Conservation (phyloP, 2,888 invertebrate species). For the Limnephilus marmoratus region DNA sequence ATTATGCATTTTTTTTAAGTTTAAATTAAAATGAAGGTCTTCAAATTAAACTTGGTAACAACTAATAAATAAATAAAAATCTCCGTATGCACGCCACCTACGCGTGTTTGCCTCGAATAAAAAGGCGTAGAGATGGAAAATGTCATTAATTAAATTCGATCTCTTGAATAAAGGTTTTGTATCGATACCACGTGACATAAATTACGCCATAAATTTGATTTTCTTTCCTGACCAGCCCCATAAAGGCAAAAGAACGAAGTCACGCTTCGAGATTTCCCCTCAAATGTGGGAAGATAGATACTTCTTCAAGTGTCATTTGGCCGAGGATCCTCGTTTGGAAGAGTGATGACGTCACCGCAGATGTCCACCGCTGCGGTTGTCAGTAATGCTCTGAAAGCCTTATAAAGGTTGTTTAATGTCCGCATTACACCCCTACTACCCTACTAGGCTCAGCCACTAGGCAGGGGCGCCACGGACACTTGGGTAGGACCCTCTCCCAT, state of each 20-base stretch:
- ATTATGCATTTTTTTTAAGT: too few species aligned
- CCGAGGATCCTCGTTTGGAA: slow-evolving; percentile 22
- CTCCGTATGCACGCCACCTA: neutral
- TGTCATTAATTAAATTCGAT: neutral
- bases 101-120: neutral
- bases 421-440: slow-evolving; percentile 1
- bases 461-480: neutral
- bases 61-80: too few species aligned
- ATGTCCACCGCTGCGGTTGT: slow-evolving; percentile 37
- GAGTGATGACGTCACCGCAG: slow-evolving; percentile 38
- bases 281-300: neutral
- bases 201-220: neutral
- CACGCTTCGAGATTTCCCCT: neutral
- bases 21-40: too few species aligned
- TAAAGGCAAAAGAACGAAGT: neutral
- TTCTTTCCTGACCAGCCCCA: neutral
- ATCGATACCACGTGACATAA: neutral
- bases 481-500: neutral
- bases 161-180: neutral
- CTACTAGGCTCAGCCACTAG: neutral
- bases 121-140: neutral
- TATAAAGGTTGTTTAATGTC: slow-evolving; percentile 32
- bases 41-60: too few species aligned
- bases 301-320: slow-evolving; percentile 22
- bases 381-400: slow-evolving; percentile 39